Percentiles rank a stretch among this genome's conserved stretches.
Conservation (phyloP, 2,888 invertebrate genomes). For the Scrobipalpa costella region DNA sequence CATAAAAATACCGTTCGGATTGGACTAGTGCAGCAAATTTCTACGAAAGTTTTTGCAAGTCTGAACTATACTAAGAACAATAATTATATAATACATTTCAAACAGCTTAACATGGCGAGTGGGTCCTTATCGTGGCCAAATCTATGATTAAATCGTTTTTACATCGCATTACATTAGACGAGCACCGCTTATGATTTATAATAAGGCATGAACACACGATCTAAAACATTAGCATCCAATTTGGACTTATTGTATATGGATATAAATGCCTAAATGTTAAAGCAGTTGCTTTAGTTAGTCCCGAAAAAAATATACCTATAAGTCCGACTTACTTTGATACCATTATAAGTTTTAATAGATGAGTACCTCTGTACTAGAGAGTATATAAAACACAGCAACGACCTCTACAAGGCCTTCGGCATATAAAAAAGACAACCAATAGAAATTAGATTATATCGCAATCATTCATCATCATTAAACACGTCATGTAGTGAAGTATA, state of each 20-base stretch:
- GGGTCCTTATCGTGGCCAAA: constrained; percentile 39
- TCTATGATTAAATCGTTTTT: constrained; percentile 69
- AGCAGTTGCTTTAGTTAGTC: neutral
- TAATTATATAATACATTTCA: constrained; percentile 40
- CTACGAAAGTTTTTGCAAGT: neutral
- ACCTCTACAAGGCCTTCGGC: constrained; percentile 13
- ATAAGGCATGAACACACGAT: neutral
- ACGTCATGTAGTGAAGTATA: neutral
- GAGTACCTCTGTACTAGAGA: neutral
- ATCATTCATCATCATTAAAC: constrained; percentile 7
- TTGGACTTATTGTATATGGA: constrained; percentile 1
- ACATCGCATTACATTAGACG: constrained; percentile 37
- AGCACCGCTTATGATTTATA: constrained; percentile 25
- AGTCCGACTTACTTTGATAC: neutral
- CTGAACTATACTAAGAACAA: constrained; percentile 39
- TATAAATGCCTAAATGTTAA: neutral
- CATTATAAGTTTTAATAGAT: neutral
- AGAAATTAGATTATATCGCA: constrained; percentile 4
- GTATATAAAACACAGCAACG: neutral
- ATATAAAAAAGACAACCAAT: neutral
- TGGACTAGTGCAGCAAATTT: constrained; percentile 25
- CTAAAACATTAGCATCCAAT: neutral
- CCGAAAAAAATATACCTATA: neutral
- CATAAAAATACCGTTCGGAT: constrained; percentile 9
- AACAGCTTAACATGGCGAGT: constrained; percentile 42